Base-by-base conservation (phyloP, 1,140 invertebrate genomes). In the Ooceraea biroi region DNA sequence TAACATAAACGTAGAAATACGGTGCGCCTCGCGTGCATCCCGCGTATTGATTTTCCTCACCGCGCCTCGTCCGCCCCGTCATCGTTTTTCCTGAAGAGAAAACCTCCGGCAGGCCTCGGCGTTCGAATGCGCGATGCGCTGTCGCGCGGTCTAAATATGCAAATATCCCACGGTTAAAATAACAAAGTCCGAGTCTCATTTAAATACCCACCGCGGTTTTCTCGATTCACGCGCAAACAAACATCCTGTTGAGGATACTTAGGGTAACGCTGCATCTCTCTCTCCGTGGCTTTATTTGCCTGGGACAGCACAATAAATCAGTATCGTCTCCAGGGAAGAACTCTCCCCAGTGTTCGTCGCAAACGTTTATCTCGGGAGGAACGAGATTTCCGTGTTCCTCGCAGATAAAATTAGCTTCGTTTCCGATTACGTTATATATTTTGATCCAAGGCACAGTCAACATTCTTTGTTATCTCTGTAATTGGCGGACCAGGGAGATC, bases 111-210 rank as follows among this genome's bases (percentile, higher is more conserved):
- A 36, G 36, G 36, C 36, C n/a, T n/a, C n/a, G n/a, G n/a, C n/a
- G n/a, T 3, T 57, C 72, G 72, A 63, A 66, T 36, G 41, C 48
- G 66, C 63, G 44, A 14, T 25, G 58, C 72, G 44, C 57, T 44
- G 12, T 12, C 73, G 44, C 44, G 50, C 14, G 50, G 17, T 78
- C 63, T 68, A 57, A 68, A 78, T 55, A 52, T 41, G 63, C 61
- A 55, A 27, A 55, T 48, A 78, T 78, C 68, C 36, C 76, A 55
- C 48, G 76, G 46, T 78, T 78, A 78, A 78, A 78, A 48, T 78
- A 78, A 69, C 76, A 69, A 11, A 78, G 72, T 71, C 48, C 68
- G 68, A 71, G 46, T 27, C 48, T 44, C 27, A 78, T 78, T 78
- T 78, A 78, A 78, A 78, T 78, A 55, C 22, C 63, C 36, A 44